Evolutionary conservation across 2,797 vertebrate genomes (phyloP).

Genomic region (Rhinichthys osculus): DNA sequence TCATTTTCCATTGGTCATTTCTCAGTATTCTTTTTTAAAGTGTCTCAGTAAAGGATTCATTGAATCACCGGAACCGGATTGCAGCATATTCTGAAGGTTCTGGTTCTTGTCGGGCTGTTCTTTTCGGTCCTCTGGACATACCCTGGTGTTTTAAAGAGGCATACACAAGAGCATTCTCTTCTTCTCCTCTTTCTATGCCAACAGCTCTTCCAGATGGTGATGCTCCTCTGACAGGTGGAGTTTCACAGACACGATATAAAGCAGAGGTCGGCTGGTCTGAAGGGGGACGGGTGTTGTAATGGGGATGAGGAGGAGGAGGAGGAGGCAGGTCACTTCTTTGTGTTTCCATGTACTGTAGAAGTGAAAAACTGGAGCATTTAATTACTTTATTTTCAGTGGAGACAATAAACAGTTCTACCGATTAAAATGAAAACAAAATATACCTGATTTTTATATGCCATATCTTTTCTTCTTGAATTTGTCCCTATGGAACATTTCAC

Average conservation of each 20-base stretch:
- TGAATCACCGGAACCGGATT: constrained; percentile 17
- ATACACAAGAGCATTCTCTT: constrained; percentile 10
- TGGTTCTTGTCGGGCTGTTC: constrained; percentile 18
- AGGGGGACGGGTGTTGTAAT: neutral
- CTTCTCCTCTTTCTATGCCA: neutral
- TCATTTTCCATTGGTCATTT: neutral
- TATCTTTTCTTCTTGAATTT: neutral
- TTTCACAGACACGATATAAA: neutral
- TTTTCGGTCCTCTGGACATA: neutral
- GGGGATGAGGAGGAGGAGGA: neutral
- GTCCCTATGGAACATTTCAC: neutral
- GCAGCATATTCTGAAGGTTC: constrained; percentile 42
- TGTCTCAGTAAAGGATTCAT: neutral
- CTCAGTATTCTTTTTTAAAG: neutral
- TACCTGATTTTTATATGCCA: constrained; percentile 20
- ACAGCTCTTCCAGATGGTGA: constrained; percentile 7
- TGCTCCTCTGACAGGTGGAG: neutral
- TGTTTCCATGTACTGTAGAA: constrained; percentile 13
- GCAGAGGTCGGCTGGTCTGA: neutral
- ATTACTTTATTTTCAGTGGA: neutral
- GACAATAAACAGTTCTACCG: neutral
- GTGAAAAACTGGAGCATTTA: neutral
- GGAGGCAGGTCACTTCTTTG: neutral
- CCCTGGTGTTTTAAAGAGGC: constrained; percentile 36
- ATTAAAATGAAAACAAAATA: neutral